A percentile compares a stretch with the other conserved stretches of the same genome.
Conservation (phyloP, 2,113 vertebrate genomes). For the Oophaga pumilio region DNA sequence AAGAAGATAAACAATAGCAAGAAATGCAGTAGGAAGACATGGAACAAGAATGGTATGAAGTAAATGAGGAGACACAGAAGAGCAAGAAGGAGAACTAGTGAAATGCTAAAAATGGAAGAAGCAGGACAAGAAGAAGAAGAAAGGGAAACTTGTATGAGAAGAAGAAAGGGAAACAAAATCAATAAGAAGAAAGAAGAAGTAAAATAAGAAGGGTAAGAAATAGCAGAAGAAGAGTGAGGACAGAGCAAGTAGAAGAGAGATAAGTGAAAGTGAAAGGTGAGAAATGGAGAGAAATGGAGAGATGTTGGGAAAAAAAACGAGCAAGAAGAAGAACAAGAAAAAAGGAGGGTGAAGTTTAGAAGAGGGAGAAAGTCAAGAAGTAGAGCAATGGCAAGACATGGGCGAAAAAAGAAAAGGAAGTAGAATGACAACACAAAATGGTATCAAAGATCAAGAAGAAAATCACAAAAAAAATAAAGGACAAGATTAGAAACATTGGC, state of each 20-base stretch:
- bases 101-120: background rate
- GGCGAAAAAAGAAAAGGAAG: too few relatives aligned
- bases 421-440: background rate
- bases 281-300: background rate
- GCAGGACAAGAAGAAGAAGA: background rate
- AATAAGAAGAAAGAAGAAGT: background rate
- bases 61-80: background rate
- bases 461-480: too few relatives aligned
- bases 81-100: background rate
- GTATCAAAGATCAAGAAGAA: too few relatives aligned
- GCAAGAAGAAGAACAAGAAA: background rate
- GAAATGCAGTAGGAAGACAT: background rate
- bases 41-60: background rate
- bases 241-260: background rate
- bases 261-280: background rate
- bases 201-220: background rate
- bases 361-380: too few relatives aligned
- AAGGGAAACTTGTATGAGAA: background rate
- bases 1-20: background rate
- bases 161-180: background rate
- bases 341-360: background rate
- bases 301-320: too few relatives aligned
- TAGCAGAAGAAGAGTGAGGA: background rate
- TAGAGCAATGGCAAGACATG: too few relatives aligned
- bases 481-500: too few relatives aligned